Conservation (phyloP, 2,113 vertebrate species). For the Nibea coibor region DNA sequence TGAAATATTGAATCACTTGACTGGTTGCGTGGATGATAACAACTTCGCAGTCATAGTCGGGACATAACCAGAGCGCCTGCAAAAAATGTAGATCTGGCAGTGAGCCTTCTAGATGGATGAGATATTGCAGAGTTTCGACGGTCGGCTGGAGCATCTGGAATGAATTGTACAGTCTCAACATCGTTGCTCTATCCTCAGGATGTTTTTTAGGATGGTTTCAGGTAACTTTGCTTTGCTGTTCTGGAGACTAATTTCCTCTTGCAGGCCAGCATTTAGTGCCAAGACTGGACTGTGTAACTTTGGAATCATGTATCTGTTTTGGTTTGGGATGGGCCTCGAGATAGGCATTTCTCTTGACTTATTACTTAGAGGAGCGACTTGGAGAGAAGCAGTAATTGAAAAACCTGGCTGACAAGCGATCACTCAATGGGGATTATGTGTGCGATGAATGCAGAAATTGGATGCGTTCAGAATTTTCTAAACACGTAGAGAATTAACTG, state of each 20-base stretch:
- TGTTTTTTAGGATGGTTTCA: slow-evolving; percentile 69
- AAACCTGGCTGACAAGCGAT: slow-evolving; percentile 22
- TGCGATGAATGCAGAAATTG: background rate
- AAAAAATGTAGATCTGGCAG: slow-evolving; percentile 31
- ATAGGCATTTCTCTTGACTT: slow-evolving; percentile 16
- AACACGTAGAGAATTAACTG: slow-evolving; percentile 16
- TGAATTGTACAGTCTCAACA: slow-evolving; percentile 65
- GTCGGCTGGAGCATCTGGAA: slow-evolving; percentile 77
- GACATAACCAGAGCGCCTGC: slow-evolving; percentile 10
- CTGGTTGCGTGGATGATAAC: slow-evolving; percentile 4
- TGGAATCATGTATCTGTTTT: slow-evolving; percentile 60
- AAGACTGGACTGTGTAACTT: slow-evolving; percentile 48
- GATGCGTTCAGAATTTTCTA: background rate
- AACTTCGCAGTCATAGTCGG: background rate
- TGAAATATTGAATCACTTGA: slow-evolving; percentile 27
- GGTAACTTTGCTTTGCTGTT: slow-evolving; percentile 68
- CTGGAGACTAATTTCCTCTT: slow-evolving; percentile 70
- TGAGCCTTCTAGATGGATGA: slow-evolving; percentile 56
- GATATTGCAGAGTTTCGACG: slow-evolving; percentile 51
- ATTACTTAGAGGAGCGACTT: background rate
- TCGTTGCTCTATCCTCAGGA: slow-evolving; percentile 66
- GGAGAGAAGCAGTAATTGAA: slow-evolving; percentile 7
- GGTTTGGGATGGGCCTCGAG: slow-evolving; percentile 34
- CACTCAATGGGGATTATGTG: slow-evolving; percentile 11
- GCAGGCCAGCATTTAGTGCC: slow-evolving; percentile 27